These are phyloP conservation scores for Argentina silus DNA, from an alignment of 2,797 vertebrate genomes.

Conservation along the genomic window DNA sequence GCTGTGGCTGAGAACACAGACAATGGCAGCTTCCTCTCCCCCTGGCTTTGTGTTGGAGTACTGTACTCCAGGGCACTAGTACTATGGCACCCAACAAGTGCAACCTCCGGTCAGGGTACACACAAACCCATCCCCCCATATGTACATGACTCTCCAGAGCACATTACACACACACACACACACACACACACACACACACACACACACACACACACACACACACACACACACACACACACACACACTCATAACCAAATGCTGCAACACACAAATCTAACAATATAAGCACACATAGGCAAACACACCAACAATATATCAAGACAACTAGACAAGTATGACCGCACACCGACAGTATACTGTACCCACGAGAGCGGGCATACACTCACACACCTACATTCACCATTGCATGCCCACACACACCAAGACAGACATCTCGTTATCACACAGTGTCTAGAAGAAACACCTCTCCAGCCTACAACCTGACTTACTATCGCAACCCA, in stretches of 20 bases:
- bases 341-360: background rate
- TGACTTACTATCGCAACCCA: background rate
- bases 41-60: conserved; percentile 50
- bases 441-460: background rate
- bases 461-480: background rate
- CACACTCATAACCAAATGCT: background rate
- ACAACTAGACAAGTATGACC: background rate
- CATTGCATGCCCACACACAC: background rate
- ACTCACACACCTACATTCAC: conserved; percentile 3
- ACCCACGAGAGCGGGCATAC: background rate
- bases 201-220: conserved; percentile 13
- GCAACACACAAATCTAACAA: background rate
- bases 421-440: background rate
- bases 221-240: conserved; percentile 1
- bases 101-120: conserved; percentile 21
- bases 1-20: conserved; percentile 33
- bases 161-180: conserved; percentile 27
- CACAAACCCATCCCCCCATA: conserved; percentile 16
- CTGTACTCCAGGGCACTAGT: conserved; percentile 36
- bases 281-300: conserved; percentile 17
- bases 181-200: conserved; percentile 25
- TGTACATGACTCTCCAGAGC: background rate
- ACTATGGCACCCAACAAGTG: conserved; percentile 36
- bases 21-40: conserved; percentile 61
- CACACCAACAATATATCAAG: background rate